A percentile compares a stretch with the other conserved stretches of the same genome.
Evolutionary conservation across 2,113 vertebrate species (phyloP).

Genomic region (Triplophysa dalaica): DNA sequence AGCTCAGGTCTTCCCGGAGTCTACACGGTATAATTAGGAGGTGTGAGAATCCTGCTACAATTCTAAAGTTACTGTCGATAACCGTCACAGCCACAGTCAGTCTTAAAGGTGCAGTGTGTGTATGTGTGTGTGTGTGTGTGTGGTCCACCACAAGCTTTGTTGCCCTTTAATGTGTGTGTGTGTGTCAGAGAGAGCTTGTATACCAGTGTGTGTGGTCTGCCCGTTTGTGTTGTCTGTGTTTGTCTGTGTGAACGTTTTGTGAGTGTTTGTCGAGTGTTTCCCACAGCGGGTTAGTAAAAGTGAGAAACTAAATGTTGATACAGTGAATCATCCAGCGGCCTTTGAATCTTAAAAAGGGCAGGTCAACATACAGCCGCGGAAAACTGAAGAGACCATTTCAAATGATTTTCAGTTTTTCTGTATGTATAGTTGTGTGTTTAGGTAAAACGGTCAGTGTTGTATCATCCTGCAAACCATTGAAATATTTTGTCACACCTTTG

Average conservation of each 20-base stretch:
- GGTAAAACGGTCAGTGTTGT: no score
- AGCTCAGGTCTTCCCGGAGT: constrained; percentile 68
- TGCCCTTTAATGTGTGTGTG: constrained; percentile 47
- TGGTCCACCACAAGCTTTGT: constrained; percentile 44
- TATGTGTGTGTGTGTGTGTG: constrained; percentile 47
- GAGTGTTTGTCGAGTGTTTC: constrained; percentile 37
- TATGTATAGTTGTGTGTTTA: no score
- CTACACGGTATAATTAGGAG: constrained; percentile 78
- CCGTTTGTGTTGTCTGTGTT: constrained; percentile 54
- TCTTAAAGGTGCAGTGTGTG: constrained; percentile 66
- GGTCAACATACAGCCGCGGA: no score
- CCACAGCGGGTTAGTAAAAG: constrained; percentile 19
- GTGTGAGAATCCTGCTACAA: constrained; percentile 74
- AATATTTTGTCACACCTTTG: no score
- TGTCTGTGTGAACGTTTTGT: constrained; percentile 38
- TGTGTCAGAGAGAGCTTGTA: constrained; percentile 61
- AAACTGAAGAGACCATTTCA: no score
- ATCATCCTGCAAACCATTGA: no score
- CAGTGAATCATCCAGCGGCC: neutral
- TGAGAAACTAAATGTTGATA: neutral
- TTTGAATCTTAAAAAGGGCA: neutral
- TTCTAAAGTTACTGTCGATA: constrained; percentile 76
- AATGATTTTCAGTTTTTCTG: no score
- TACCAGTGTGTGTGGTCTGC: constrained; percentile 49
- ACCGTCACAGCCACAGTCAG: constrained; percentile 60